Evolutionary conservation across 2,797 vertebrate species (phyloP), one percentile per base, ranked within the genome.

Genomic region (Gobio occitaniae): DNA sequence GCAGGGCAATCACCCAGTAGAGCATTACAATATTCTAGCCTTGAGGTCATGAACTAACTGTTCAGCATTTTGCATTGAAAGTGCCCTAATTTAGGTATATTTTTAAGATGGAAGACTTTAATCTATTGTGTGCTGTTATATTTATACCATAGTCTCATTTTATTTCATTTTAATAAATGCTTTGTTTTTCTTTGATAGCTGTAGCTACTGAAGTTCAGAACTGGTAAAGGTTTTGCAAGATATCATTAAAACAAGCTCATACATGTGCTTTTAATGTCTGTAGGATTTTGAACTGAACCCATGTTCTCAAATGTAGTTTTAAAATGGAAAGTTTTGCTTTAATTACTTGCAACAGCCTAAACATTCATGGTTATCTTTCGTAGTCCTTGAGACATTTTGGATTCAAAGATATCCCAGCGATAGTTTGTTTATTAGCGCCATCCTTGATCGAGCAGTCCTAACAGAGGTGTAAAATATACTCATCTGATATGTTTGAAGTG

Each of bases 231-330:
- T 47, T 71, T 47, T 71, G 21, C 11, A 71, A 50, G 44, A 48
- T 72, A 25, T 72, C 41, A 72, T 72, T 72, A 72, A 29, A 48
- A n/a, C 70, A 72, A 72, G 70, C 70, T 72, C 70, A 72, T 29
- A 48, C 70, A 72, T 15, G 70, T 13, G 8, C 9, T n/a, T 48
- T 11, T 70, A 70, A 44, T 44, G 68, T 70, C 65, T 36, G 16
- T 19, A 44, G 11, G 32, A 66, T 66, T 66, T 17, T 36, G 32
- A 52, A 13, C 32, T 56, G 0, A 19, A 54, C 6, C 17, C 10
- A 21, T 12, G 8, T 19, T 54, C 12, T 44, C 11, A 25, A 78
- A 48, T 59, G 16, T 0, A 1, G 7, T 29, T 63, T 61, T 15
- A 44, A 9, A 41, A 5, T 15, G 36, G 29, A 0, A 11, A 38